Evolutionary conservation across 2,113 vertebrate genomes (phyloP), one percentile per base, ranked within the genome.

Genomic region (Pteropus alecto): DNA sequence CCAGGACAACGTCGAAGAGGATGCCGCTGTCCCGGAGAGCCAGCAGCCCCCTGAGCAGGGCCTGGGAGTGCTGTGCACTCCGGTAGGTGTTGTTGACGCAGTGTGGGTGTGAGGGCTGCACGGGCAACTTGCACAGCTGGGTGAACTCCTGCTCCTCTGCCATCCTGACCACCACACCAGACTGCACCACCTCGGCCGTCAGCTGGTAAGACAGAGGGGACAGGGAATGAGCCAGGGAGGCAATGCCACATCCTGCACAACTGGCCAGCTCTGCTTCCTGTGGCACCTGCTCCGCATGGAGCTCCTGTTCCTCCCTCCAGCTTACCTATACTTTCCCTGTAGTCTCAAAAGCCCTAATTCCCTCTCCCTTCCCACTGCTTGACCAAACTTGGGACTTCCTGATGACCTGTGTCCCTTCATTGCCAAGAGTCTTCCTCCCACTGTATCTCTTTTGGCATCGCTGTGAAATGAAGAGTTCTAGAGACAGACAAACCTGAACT

Each of bases 1-100:
- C 97, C 63, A 99, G 99, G 38, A 99, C 99, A 11, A 99, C 99
- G 2, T 99, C 99, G 7, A 99, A 99, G 96, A 99, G 99, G 97
- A 99, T 98, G 33, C 99, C 99, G 2, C 98, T 98, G 93, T 99
- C 98, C 14, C 99, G 98, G 12, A 99, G 99, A 1, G 99, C 98
- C 73, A 99, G 97, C 41, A 99, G 98, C 9, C 99, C 99, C 5
- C 98, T 99, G 93, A 99, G 98, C 97, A 99, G 97, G 38, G 99
- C 98, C 97, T 99, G 98, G 6, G 99, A 99, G 92, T 99, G 99
- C 98, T 98, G 98, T 0, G 98, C 96, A 22, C 99, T 99, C 28
- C 98, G 98, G 98, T 99, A 99, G 2, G 98, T 99, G 97, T 98
- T 99, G 94, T 98, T 99, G 97, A 97, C 94, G 30, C 95, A 98